Percentiles rank a stretch among this genome's conserved stretches.
These are phyloP conservation scores for Pseudomugil gertrudae DNA, from an alignment of 2,797 vertebrate species.

Conservation along the genomic window DNA sequence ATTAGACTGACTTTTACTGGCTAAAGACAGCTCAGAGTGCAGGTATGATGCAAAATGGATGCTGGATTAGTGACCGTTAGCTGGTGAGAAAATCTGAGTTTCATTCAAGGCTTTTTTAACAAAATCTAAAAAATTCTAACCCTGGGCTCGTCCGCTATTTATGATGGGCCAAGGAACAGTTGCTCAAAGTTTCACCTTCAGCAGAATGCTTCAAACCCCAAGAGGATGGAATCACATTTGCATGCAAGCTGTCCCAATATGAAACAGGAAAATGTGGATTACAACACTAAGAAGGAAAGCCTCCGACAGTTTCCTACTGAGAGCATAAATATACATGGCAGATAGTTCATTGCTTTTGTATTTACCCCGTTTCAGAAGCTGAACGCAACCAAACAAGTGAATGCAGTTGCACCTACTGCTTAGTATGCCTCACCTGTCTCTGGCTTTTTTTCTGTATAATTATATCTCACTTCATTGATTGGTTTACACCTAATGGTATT, in stretches of 20 bases:
- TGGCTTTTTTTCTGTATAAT: background rate
- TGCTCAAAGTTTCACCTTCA: background rate
- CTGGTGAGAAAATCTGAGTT: too few relatives aligned
- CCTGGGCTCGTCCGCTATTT: background rate
- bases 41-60: too few relatives aligned
- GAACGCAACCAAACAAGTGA: background rate
- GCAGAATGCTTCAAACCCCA: too few relatives aligned
- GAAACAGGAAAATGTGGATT: background rate
- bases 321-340: background rate
- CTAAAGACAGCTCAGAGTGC: too few relatives aligned
- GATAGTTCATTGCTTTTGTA: background rate
- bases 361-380: background rate
- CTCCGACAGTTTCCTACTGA: background rate
- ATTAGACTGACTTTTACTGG: too few relatives aligned
- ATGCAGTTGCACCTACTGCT: background rate
- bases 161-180: background rate
- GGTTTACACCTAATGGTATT: conserved; percentile 8
- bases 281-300: background rate
- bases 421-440: background rate
- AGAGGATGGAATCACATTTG: background rate
- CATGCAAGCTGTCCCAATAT: background rate
- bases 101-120: too few relatives aligned
- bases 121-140: background rate
- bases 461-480: background rate
- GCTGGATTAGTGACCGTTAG: too few relatives aligned